These are phyloP conservation scores for Orientallactaga bullata DNA, from an alignment of 2,113 vertebrate species.

Conservation along the genomic window DNA sequence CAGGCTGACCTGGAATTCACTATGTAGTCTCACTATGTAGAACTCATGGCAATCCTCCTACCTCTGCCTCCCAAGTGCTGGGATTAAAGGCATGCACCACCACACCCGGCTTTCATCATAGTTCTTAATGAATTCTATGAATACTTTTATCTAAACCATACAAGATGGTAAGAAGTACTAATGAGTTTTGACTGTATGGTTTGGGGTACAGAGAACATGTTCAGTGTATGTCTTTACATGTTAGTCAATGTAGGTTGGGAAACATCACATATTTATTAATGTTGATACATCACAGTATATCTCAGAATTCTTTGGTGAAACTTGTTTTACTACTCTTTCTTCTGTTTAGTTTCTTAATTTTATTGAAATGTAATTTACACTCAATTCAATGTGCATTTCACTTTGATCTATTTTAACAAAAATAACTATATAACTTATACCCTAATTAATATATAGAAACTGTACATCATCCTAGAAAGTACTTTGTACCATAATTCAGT, in stretches of 20 bases:
- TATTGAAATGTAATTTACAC: conserved; percentile 51
- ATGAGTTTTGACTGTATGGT: conserved; percentile 37
- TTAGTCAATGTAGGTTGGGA: not conserved
- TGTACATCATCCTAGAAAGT: conserved; percentile 6
- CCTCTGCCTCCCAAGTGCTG: too few relatives aligned
- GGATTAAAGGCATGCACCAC: too few relatives aligned
- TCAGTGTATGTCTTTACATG: not conserved
- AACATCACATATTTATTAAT: conserved; percentile 32
- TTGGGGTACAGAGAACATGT: not conserved
- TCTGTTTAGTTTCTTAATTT: conserved; percentile 56
- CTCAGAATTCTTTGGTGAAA: not conserved
- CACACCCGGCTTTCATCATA: not conserved
- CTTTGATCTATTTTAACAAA: conserved; percentile 39
- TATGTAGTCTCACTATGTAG: too few relatives aligned
- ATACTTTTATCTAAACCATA: conserved; percentile 21
- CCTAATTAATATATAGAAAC: conserved; percentile 14
- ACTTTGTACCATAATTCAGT: not conserved
- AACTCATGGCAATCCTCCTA: too few relatives aligned
- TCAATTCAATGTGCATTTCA: conserved; percentile 46
- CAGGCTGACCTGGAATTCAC: too few relatives aligned
- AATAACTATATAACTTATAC: conserved; percentile 20
- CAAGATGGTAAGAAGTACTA: conserved; percentile 30
- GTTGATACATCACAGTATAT: conserved; percentile 2
- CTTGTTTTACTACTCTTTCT: not conserved
- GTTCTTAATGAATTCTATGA: conserved; percentile 8